Conservation (phyloP, 2,888 invertebrate genomes). For the Dendrolimus houi region DNA sequence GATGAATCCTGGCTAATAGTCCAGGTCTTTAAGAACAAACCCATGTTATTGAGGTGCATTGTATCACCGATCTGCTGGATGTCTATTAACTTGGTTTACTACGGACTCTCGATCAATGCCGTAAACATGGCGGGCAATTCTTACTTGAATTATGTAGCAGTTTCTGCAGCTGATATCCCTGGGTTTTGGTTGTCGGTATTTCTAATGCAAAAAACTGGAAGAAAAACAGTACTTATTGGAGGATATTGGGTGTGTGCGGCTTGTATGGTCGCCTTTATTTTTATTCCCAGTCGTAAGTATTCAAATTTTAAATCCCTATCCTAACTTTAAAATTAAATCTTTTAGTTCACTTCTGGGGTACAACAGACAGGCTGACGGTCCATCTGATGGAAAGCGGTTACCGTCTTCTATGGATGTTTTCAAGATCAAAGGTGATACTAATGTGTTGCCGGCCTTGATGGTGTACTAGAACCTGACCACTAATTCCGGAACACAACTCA, state of each 20-base stretch:
- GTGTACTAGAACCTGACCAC: too few species aligned
- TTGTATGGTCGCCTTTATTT: constrained; percentile 78
- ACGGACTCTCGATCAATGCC: constrained; percentile 82
- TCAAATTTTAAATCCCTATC: too few species aligned
- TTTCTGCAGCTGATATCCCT: constrained; percentile 82
- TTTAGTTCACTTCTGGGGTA: too few species aligned
- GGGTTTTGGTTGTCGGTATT: constrained; percentile 80
- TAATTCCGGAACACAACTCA: too few species aligned
- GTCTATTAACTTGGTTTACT: constrained; percentile 82
- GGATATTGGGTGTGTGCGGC: constrained; percentile 79
- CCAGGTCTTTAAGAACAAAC: constrained; percentile 41
- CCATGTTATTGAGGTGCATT: constrained; percentile 41
- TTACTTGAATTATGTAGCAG: constrained; percentile 81
- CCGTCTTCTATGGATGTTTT: too few species aligned
- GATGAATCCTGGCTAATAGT: constrained; percentile 50
- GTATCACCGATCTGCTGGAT: constrained; percentile 80
- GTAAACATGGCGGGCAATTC: constrained; percentile 80
- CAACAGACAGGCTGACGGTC: too few species aligned
- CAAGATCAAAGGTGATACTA: too few species aligned
- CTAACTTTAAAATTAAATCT: too few species aligned
- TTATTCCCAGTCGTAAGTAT: constrained; percentile 70
- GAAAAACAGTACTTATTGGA: constrained; percentile 77
- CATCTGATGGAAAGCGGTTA: too few species aligned
- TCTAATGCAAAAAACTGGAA: constrained; percentile 78
- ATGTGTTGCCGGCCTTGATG: too few species aligned